Evolutionary conservation across 2,113 vertebrate species (phyloP).

Genomic region (Serilophus lunatus): DNA sequence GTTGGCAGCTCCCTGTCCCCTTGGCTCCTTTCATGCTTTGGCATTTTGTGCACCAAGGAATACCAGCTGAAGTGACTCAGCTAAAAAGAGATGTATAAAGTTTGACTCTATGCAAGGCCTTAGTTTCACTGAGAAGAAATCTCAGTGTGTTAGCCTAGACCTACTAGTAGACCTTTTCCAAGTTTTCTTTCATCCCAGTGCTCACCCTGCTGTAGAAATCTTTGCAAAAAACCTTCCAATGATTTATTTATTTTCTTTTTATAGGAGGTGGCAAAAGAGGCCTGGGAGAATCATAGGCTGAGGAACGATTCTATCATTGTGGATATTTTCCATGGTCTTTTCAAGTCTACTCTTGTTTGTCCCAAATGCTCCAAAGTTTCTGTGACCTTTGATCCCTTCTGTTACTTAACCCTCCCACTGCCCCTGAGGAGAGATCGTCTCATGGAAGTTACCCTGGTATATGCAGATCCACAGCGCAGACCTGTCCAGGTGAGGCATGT

Average conservation of each 20-base stretch:
- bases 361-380: constrained; percentile 94
- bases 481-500: constrained; percentile 84
- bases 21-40: not conserved
- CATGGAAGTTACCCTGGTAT: constrained; percentile 90
- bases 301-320: constrained; percentile 98
- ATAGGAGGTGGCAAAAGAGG: constrained; percentile 96
- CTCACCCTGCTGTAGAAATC: not conserved
- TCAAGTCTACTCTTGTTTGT: constrained; percentile 97
- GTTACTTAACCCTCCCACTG: constrained; percentile 94
- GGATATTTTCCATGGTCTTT: constrained; percentile 98
- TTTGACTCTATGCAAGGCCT: not conserved
- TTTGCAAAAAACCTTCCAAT: not conserved
- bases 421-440: constrained; percentile 95
- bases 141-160: not conserved
- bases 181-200: not conserved
- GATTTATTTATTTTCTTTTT: constrained; percentile 31
- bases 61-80: not conserved
- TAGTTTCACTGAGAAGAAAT: not conserved
- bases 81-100: not conserved
- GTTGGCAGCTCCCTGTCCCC: not conserved
- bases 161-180: not conserved
- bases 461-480: constrained; percentile 83
- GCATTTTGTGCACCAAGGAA: not conserved
- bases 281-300: constrained; percentile 96
- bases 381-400: constrained; percentile 98